Conservation (phyloP, 2,888 invertebrate genomes). For the Troilus luridus region DNA sequence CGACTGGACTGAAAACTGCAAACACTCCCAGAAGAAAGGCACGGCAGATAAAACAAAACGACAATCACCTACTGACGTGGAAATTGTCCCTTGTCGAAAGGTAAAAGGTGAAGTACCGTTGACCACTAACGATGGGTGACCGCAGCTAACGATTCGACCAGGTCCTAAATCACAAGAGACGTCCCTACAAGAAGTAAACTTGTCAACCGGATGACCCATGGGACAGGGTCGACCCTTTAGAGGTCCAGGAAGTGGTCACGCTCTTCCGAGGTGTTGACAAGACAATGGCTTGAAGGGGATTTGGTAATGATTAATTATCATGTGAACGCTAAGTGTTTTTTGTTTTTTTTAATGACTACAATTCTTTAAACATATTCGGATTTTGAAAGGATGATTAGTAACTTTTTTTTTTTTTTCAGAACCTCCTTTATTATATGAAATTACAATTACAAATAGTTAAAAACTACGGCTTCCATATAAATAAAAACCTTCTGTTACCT, state of each 20-base stretch:
- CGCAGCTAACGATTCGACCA: background rate
- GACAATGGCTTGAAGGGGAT: background rate
- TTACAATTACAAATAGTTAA: too few relatives aligned
- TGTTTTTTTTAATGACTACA: too few relatives aligned
- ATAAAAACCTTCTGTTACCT: too few relatives aligned
- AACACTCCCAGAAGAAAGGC: background rate
- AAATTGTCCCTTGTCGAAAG: conserved; percentile 46
- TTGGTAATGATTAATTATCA: background rate
- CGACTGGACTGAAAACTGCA: background rate
- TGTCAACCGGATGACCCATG: background rate
- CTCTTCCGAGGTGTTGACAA: conserved; percentile 25
- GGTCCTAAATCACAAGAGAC: conserved; percentile 31
- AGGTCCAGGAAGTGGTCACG: conserved; percentile 38
- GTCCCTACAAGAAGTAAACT: background rate
- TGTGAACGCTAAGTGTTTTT: background rate
- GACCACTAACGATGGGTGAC: conserved; percentile 18
- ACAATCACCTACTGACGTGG: background rate
- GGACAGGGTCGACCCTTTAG: background rate
- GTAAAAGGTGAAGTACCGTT: conserved; percentile 35
- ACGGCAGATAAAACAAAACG: background rate
- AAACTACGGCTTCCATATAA: too few relatives aligned
- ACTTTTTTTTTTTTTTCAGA: too few relatives aligned
- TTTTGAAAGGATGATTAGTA: too few relatives aligned
- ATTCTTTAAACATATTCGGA: too few relatives aligned
- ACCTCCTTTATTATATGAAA: too few relatives aligned